Evolutionary conservation across 2,888 invertebrate genomes (phyloP), one percentile per base, ranked within the genome.

Genomic region (Oscheius sp.): DNA sequence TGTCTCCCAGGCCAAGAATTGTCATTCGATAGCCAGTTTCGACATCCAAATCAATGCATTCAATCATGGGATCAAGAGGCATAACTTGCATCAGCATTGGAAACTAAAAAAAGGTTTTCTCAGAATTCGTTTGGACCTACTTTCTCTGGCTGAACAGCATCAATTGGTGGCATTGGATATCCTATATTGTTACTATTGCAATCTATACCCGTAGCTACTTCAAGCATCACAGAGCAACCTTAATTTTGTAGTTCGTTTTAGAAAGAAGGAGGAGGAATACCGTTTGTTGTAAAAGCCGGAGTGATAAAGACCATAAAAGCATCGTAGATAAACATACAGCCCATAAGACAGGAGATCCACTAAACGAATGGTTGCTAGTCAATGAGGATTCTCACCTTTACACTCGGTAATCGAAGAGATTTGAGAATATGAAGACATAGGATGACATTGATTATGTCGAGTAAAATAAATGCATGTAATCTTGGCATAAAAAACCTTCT

Each of bases 291-390:
- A 63, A 90, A 85, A 33, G 87, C 84, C 1, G 90, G 90, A 0
- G 90, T 90, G 65, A 90, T 88, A 85, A 90, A 90, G 6, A 90
- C 90, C 86, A 90, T 90, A 84, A 90, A 89, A n/a, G 90, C 88
- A 79, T 90, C 90, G 82, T 90, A 90, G 71, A 90, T 72, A 74
- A 90, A 89, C 73, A 90, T 87, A n/a, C 89, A 84, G 4, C 87
- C 75, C 70, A 90, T 84, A 8, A 90, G 81, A 6, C 89, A 76
- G 1, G 89, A 87, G 71, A 89, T 88, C 72, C 88, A 87, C 88
- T 89, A 82, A 87, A 77, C n/a, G n/a, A n/a, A n/a, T n/a, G n/a
- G 8, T 17, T 17, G 17, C 17, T 12, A 5, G 17, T n/a, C 15
- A 20, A 8, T 1, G 34, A 34, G n/a, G 33, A 1, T 34, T 23